These are phyloP conservation scores for Tipula unca DNA, from an alignment of 2,888 invertebrate genomes.

Conservation along the genomic window DNA sequence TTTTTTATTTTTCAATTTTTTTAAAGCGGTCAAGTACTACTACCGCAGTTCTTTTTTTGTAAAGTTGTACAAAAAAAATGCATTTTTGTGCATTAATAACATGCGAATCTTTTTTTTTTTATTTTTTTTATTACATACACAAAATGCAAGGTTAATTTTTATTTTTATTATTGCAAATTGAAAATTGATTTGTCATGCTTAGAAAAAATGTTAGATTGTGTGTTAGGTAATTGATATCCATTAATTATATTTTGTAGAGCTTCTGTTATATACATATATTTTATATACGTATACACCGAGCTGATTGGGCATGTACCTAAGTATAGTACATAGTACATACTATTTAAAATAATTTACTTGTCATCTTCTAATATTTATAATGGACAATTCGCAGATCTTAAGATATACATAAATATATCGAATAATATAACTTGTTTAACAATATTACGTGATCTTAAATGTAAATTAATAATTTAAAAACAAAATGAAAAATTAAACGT, in stretches of 20 bases:
- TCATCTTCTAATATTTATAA: neutral
- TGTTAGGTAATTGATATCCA: slow-evolving; percentile 14
- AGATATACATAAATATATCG: neutral
- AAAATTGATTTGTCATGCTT: slow-evolving; percentile 3
- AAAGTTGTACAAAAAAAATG: neutral
- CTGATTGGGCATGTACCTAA: neutral
- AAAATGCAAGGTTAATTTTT: slow-evolving; percentile 1
- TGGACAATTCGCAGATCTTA: neutral
- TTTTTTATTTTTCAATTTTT: neutral
- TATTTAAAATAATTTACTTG: neutral
- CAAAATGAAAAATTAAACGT: neutral
- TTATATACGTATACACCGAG: neutral
- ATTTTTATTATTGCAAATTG: neutral
- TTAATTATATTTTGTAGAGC: neutral
- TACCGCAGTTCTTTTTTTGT: neutral
- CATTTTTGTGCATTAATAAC: slow-evolving; percentile 14
- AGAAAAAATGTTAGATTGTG: neutral
- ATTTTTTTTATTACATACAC: neutral
- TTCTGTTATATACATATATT: neutral
- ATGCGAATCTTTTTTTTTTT: neutral
- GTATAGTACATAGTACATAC: too few species aligned
- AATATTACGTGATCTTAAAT: neutral
- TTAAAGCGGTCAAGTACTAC: neutral
- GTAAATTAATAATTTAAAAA: neutral
- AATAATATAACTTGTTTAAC: neutral